phyloP scores from a whole-genome alignment of 2,113 vertebrate species.

The Spea multiplicata region DNA sequence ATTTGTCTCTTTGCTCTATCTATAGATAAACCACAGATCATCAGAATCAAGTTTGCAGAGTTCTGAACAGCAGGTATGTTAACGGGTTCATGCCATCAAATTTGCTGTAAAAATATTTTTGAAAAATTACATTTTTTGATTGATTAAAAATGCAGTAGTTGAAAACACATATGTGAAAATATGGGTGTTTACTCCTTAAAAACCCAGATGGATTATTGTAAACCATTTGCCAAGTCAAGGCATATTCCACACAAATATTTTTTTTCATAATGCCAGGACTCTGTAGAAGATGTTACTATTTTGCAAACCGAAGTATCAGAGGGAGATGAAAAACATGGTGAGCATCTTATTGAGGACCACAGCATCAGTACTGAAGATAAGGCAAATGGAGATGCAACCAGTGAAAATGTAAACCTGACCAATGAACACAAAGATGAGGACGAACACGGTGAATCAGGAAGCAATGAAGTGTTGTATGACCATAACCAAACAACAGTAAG shows the following conservation, averaged over 20 bases:
- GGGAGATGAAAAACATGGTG: neutral
- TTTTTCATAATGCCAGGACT: too few relatives aligned
- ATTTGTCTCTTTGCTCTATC: neutral
- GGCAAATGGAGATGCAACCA: neutral
- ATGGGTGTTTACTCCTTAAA: too few relatives aligned
- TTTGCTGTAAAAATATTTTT: too few relatives aligned
- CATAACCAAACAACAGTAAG: neutral
- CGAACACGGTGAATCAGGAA: conserved; percentile 18
- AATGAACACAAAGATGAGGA: neutral
- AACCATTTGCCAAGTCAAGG: too few relatives aligned
- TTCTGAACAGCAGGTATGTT: conserved; percentile 33
- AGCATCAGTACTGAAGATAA: neutral
- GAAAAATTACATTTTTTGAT: too few relatives aligned
- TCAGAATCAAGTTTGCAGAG: conserved; percentile 33
- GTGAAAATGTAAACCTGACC: neutral
- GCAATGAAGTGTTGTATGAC: conserved; percentile 2
- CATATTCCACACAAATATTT: too few relatives aligned
- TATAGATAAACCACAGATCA: conserved; percentile 19
- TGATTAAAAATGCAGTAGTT: too few relatives aligned
- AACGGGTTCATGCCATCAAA: neutral
- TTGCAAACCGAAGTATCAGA: neutral
- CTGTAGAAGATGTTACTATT: too few relatives aligned
- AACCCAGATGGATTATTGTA: too few relatives aligned
- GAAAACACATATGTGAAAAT: too few relatives aligned
- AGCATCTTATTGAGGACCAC: neutral